Base-by-base conservation (phyloP, 2,797 vertebrate genomes). In the Tenualosa ilisha region DNA sequence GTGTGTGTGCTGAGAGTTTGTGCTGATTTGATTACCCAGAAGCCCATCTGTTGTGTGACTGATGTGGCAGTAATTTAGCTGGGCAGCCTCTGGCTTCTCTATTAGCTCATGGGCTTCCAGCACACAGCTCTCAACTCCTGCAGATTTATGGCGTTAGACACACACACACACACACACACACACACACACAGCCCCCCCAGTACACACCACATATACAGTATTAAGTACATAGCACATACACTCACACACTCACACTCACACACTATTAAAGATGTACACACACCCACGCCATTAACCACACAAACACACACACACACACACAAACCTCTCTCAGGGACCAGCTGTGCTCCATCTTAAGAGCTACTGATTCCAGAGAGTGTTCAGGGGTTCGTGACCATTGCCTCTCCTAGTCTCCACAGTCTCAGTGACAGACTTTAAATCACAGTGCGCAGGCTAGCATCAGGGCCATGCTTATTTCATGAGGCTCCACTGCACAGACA, bases 381-480 rank as follows among this genome's bases (percentile, higher is more conserved):
- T 79, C 43, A 68, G 59, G 89, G 90, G 85, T 85, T 87, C 85
- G 89, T 90, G 88, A 82, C 87, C 86, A 90, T 93, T 89, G 86
- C 86, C 86, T 46, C 68, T 89, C 82, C 91, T 83, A 91, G 88
- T 84, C 68, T 68, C 79, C 6, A 9, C 40, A 37, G 79, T 82
- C 82, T 85, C 17, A 83, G 88, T 90, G 92, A 89, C 91, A 93
- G 91, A 20, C 72, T 90, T 93, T 89, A 89, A 82, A 89, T 92
- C 91, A 91, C 87, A 87, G 86, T 51, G 50, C 93, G 87, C 92
- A 91, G 90, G 91, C 86, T 90, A 89, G 84, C 90, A 88, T 91
- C 92, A 84, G 91, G 91, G 89, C 88, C 89, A 93, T 95, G 91
- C 94, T 93, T 95, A 94, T 95, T 96, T 94, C 89, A 95, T 95